phyloP scores from a whole-genome alignment of 2,888 invertebrate genomes.

The Anagyrus pseudococci region DNA sequence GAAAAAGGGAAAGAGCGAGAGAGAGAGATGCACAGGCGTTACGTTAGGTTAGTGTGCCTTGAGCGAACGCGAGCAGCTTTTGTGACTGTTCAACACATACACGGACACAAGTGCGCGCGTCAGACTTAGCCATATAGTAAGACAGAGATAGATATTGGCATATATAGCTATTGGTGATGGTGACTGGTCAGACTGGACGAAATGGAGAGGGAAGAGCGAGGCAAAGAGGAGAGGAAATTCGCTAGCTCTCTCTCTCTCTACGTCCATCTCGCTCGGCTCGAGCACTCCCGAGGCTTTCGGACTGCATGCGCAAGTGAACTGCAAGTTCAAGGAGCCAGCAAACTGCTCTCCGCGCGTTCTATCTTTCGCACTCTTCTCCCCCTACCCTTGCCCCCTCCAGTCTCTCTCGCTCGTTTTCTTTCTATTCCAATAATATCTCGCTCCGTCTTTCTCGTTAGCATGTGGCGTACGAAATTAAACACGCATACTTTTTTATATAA shows the following conservation, averaged over 20 bases:
- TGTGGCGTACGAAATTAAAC: no score
- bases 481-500: no score
- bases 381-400: conserved; percentile 47
- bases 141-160: no score
- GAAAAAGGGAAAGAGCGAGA: conserved; percentile 6
- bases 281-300: conserved; percentile 5
- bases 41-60: conserved; percentile 34
- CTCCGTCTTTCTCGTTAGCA: conserved; percentile 32
- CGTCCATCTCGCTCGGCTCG: conserved; percentile 5
- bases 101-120: conserved; percentile 3
- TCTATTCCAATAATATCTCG: conserved; percentile 28
- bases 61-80: background rate
- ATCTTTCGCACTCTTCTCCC: conserved; percentile 22
- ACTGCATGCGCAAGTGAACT: background rate
- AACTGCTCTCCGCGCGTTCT: no score
- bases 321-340: conserved; percentile 22
- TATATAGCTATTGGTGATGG: no score
- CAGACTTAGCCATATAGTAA: no score
- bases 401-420: conserved; percentile 40
- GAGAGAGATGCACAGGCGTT: conserved; percentile 4
- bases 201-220: no score
- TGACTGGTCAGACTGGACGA: background rate
- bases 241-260: background rate
- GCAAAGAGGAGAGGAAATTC: background rate
- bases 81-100: background rate